Evolutionary conservation across 2,797 vertebrate genomes (phyloP).

Genomic region (Phataginus tetradactyla): DNA sequence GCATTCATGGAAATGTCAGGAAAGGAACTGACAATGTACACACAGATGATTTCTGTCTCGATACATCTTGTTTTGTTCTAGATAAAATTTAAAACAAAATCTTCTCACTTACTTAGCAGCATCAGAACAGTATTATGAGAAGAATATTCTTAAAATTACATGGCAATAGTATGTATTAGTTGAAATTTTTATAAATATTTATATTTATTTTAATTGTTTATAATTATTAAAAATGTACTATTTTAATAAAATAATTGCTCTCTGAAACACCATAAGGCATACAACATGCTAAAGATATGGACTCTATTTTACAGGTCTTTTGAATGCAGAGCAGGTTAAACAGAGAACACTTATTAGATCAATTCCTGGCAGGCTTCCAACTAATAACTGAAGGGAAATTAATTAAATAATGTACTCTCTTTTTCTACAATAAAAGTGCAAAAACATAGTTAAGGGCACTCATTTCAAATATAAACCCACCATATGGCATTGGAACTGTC

Average conservation of each 20-base stretch:
- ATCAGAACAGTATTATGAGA: background rate
- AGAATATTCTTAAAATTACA: constrained; percentile 20
- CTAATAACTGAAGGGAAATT: background rate
- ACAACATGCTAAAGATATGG: background rate
- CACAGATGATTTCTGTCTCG: no score
- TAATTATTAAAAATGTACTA: background rate
- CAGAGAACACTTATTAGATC: background rate
- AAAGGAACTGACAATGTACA: background rate
- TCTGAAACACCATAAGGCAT: background rate
- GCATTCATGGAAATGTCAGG: background rate
- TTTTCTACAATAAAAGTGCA: background rate
- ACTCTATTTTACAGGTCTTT: background rate
- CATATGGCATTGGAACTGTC: background rate
- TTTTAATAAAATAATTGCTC: constrained; percentile 9
- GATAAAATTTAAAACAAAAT: background rate
- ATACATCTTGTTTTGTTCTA: background rate
- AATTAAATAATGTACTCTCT: background rate
- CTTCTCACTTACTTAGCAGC: background rate
- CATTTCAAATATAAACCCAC: background rate
- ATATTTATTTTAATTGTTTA: background rate
- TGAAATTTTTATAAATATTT: background rate
- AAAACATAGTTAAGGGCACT: background rate
- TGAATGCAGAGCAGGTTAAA: background rate
- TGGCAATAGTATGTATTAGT: background rate
- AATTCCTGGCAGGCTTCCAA: background rate